Conservation (phyloP, 2,797 vertebrate genomes). For the Cyclura pinguis region DNA sequence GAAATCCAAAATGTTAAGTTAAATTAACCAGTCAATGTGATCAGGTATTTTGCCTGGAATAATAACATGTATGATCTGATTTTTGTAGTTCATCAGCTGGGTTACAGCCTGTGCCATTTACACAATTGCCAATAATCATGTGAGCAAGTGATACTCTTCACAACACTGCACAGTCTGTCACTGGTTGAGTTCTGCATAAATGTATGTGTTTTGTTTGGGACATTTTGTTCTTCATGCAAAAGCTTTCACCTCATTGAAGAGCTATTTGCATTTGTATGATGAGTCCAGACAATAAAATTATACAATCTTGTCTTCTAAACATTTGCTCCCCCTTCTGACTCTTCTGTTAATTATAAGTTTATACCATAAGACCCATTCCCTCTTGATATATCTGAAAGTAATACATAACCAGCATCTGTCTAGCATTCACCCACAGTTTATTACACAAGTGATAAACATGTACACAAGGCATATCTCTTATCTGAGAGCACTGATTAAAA, state of each 20-base stretch:
- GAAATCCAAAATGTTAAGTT: constrained; percentile 41
- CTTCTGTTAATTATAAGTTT: neutral
- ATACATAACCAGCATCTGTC: neutral
- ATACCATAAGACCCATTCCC: neutral
- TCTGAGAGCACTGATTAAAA: neutral
- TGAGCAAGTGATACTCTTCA: neutral
- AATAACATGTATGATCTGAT: constrained; percentile 14
- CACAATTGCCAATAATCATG: neutral
- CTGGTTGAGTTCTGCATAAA: neutral
- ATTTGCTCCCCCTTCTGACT: neutral
- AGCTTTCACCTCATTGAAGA: neutral
- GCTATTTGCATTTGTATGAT: neutral
- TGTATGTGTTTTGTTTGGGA: too few relatives aligned
- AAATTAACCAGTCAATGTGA: neutral
- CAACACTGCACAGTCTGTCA: neutral
- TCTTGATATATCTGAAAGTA: neutral
- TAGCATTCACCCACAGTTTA: too few relatives aligned
- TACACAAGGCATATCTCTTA: neutral
- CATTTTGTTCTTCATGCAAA: neutral
- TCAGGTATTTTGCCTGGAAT: constrained; percentile 4
- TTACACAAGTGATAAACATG: neutral
- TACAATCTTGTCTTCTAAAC: neutral
- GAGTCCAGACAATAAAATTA: neutral
- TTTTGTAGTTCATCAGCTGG: neutral
- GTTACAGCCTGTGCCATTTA: neutral